Conservation (phyloP, 92 coral and sea anemone species). For the Zoanthus sociatus region DNA sequence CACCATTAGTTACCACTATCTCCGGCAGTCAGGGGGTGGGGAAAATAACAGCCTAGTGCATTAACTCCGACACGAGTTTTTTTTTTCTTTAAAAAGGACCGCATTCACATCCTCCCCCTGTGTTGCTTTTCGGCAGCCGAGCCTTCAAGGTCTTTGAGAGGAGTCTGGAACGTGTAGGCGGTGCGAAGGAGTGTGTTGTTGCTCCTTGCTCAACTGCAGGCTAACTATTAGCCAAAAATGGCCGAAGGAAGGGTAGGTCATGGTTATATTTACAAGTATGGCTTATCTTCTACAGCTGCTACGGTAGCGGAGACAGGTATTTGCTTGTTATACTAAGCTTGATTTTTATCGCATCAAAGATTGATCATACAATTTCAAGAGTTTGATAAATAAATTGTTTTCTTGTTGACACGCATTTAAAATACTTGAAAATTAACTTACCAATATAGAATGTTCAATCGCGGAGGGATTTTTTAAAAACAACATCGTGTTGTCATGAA, state of each 20-base stretch:
- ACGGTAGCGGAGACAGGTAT: conserved; percentile 99
- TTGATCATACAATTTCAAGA: background rate
- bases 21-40: too few species aligned
- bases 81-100: too few species aligned
- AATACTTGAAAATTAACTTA: too few species aligned
- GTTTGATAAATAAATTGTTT: background rate
- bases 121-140: background rate
- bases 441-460: too few species aligned
- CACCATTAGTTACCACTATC: too few species aligned
- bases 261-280: conserved; percentile 87
- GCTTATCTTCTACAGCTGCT: conserved; percentile 92
- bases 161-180: conserved; percentile 33
- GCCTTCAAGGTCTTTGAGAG: conserved; percentile 19
- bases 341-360: background rate
- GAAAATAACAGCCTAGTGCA: too few species aligned
- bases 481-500: too few species aligned
- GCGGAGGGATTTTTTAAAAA: too few species aligned
- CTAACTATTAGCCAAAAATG: background rate
- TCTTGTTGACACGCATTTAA: background rate
- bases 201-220: background rate
- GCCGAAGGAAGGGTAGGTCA: conserved; percentile 22
- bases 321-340: background rate
- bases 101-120: too few species aligned
- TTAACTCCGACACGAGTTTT: too few species aligned
- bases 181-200: conserved; percentile 11